Base-by-base conservation (phyloP, 1,140 invertebrate genomes). In the Aphidius ervi region DNA sequence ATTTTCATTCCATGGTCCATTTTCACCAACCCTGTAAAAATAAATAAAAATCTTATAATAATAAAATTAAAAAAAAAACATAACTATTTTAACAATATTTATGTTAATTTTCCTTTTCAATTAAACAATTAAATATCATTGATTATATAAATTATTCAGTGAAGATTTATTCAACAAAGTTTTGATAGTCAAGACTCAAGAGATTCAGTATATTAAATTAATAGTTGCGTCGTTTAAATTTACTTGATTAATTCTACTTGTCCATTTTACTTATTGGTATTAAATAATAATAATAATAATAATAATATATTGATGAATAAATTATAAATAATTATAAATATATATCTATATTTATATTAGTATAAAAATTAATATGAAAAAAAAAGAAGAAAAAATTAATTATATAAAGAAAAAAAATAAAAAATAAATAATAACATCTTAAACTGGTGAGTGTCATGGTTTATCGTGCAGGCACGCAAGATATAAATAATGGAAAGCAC, bases 1-100 rank as follows among this genome's bases (percentile, higher is more conserved):
- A 62, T 81, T 82, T 64, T 82, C 81, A 71, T 87, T 82, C 86
- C 87, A 88, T 16, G 82, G 78, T 59, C 85, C 85, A 62, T 86
- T 78, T 70, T 88, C 86, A 50, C 85, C 85, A 69, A 87, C 84
- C 60, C 87, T 88, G 82, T 49, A 67, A 68, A 63, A 48, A 23
- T 42, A 56, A 20, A 40, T 37, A 45, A 16, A 16, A 16, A 16
- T 16, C 16, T 48, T 1, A 48, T n/a, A 9, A 20, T 16, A 16
- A 16, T 16, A 16, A 16, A 16, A 0, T 16, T 16, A 16, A 16
- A 16, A 16, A 16, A 16, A 16, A 16, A 16, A 16, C 16, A 16
- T 16, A 16, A 16, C 16, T 0, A 16, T 16, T 16, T 16, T 16
- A 16, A 16, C 16, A 16, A 16, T 16, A 16, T 16, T 16, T 16